Evolutionary conservation across 1,140 invertebrate genomes (phyloP).

Genomic region (Bombus haemorrhoidalis): DNA sequence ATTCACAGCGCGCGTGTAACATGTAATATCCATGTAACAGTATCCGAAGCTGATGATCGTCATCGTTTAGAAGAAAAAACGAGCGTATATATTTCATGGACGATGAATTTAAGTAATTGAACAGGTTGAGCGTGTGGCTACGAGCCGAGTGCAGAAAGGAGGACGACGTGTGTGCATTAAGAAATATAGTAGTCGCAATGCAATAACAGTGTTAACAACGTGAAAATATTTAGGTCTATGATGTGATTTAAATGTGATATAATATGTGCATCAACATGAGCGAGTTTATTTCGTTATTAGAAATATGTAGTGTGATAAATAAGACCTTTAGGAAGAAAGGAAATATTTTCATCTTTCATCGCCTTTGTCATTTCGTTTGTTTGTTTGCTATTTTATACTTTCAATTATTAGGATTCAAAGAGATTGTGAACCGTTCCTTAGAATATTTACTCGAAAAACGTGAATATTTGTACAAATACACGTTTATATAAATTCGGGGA

Average conservation of each 20-base stretch:
- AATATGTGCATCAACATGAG: background rate
- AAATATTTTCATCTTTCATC: too few species aligned
- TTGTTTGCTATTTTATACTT: too few species aligned
- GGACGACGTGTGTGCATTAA: background rate
- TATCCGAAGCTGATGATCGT: background rate
- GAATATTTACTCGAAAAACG: too few species aligned
- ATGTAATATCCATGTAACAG: constrained; percentile 27
- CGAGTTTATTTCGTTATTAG: too few species aligned
- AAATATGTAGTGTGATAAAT: too few species aligned
- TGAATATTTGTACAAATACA: too few species aligned
- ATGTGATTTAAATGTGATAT: background rate
- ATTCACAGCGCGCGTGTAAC: background rate
- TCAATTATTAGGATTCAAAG: too few species aligned
- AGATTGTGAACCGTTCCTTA: too few species aligned
- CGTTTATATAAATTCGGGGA: too few species aligned
- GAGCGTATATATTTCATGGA: background rate
- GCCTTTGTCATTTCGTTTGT: too few species aligned
- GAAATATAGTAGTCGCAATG: background rate
- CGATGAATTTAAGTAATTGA: background rate
- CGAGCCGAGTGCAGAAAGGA: background rate
- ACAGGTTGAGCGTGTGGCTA: background rate
- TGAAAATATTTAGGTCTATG: background rate
- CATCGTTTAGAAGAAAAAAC: background rate
- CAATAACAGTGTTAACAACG: background rate
- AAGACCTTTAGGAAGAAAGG: too few species aligned